Percentiles rank a stretch among this genome's conserved stretches.
Evolutionary conservation across 1,140 invertebrate species (phyloP).

Genomic region (Papilio polyxenes): DNA sequence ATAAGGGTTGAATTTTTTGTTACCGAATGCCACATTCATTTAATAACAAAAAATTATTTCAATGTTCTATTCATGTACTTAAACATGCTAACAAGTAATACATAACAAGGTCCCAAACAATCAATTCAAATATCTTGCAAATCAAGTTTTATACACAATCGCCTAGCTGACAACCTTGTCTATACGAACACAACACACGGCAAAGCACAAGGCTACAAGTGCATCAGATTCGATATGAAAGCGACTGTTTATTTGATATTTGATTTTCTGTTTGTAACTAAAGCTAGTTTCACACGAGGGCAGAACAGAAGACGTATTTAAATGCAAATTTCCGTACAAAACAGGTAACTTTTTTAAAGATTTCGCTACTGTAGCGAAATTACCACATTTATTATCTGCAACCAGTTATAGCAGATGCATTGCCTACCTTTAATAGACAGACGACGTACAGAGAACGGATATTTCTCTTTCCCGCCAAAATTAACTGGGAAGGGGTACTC

Average conservation of each 20-base stretch:
- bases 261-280: conserved; percentile 73
- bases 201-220: conserved; percentile 75
- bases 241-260: conserved; percentile 80
- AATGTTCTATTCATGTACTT: neutral
- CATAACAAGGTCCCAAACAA: conserved; percentile 36
- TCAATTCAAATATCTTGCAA: neutral
- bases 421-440: no score
- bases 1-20: no score
- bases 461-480: no score
- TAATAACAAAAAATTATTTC: neutral
- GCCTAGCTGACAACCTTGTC: conserved; percentile 64
- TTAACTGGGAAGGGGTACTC: no score
- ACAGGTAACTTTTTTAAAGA: no score
- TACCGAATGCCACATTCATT: no score
- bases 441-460: no score
- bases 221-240: conserved; percentile 79
- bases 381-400: no score
- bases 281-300: neutral
- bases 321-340: neutral
- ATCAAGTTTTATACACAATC: conserved; percentile 46
- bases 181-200: conserved; percentile 62
- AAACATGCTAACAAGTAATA: neutral
- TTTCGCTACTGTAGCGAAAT: no score
- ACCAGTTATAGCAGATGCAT: no score
- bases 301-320: neutral